phyloP scores from a whole-genome alignment of 1,140 invertebrate species.

The Antheraea pernyi region DNA sequence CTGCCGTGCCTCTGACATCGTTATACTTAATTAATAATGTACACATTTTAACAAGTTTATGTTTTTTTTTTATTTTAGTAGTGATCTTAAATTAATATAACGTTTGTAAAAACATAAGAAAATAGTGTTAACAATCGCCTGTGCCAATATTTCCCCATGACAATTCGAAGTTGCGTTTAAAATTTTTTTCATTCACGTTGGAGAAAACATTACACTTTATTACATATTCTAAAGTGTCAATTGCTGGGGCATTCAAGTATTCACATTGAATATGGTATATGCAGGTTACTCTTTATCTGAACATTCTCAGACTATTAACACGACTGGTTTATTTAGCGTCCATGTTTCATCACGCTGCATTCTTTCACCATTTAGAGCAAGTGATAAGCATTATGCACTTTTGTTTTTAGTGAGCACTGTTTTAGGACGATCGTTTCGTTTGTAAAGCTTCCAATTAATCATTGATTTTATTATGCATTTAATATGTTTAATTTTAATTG shows the following conservation, averaged over 20 bases:
- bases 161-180: neutral
- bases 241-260: neutral
- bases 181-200: neutral
- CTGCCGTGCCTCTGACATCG: no score
- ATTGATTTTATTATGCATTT: neutral
- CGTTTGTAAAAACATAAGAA: no score
- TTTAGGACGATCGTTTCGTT: neutral
- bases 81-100: no score
- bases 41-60: no score
- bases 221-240: neutral
- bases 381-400: constrained; percentile 2
- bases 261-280: neutral
- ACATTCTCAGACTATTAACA: neutral
- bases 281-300: neutral
- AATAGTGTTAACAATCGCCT: no score
- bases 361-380: constrained; percentile 1
- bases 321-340: constrained; percentile 1
- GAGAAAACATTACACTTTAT: neutral
- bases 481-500: no score
- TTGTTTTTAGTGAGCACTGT: neutral
- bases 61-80: no score
- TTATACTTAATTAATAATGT: no score
- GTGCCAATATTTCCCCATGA: neutral
- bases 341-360: neutral
- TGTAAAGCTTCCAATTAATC: neutral